Evolutionary conservation across 2,113 vertebrate genomes (phyloP).

Genomic region (Hoplias malabaricus): DNA sequence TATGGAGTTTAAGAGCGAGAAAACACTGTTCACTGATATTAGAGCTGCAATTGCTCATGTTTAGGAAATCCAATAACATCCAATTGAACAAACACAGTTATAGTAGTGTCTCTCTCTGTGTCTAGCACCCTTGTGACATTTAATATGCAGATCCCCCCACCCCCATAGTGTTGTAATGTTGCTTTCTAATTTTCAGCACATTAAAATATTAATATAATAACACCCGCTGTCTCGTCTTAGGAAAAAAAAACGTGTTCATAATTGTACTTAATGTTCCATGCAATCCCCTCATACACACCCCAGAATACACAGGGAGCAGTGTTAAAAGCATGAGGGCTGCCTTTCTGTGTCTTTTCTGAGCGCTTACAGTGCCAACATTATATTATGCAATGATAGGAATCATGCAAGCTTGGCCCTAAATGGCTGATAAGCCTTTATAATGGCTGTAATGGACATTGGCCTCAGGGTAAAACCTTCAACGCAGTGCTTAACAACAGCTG

Average conservation of each 20-base stretch:
- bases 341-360: not conserved
- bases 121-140: not conserved
- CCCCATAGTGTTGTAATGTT: constrained; percentile 7
- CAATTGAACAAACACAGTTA: constrained; percentile 14
- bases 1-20: not conserved
- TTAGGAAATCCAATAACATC: constrained; percentile 26
- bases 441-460: constrained; percentile 13
- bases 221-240: not conserved
- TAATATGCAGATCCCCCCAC: not conserved
- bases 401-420: constrained; percentile 4
- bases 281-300: not conserved
- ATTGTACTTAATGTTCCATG: constrained; percentile 22
- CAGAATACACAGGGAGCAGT: constrained; percentile 4
- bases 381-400: constrained; percentile 15
- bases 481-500: constrained; percentile 14
- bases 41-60: constrained; percentile 13
- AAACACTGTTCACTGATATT: not conserved
- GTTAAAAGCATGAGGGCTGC: not conserved
- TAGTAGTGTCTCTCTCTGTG: not conserved
- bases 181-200: constrained; percentile 15
- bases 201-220: constrained; percentile 1
- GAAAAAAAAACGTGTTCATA: constrained; percentile 8
- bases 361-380: constrained; percentile 4
- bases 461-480: not conserved
- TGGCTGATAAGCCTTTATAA: not conserved